phyloP scores from a whole-genome alignment of 1,140 invertebrate genomes.

The Atta cephalotes region DNA sequence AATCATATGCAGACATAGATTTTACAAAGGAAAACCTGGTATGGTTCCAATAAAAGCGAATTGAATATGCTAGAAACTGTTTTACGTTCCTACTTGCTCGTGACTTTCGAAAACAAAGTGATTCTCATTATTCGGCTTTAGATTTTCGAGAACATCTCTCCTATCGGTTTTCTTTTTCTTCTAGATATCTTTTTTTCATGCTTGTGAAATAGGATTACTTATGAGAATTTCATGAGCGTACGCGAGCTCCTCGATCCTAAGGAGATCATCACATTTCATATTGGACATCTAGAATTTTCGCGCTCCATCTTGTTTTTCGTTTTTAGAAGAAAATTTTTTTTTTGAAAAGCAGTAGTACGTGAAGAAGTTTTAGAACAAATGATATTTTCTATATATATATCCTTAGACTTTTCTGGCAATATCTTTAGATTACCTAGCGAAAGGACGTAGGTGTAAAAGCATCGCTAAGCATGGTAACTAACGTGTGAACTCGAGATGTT shows the following conservation, averaged over 20 bases:
- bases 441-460: conserved; percentile 73
- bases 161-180: conserved; percentile 32
- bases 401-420: not conserved
- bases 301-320: not conserved
- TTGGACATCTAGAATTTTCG: conserved; percentile 54
- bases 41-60: conserved; percentile 1
- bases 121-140: conserved; percentile 23
- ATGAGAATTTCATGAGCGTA: conserved; percentile 17
- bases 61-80: conserved; percentile 44
- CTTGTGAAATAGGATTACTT: conserved; percentile 47
- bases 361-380: conserved; percentile 20
- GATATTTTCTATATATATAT: conserved; percentile 50
- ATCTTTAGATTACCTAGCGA: conserved; percentile 59
- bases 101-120: conserved; percentile 44
- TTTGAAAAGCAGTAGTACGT: not conserved
- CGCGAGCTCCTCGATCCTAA: conserved; percentile 27
- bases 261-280: conserved; percentile 47
- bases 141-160: conserved; percentile 47
- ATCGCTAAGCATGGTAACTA: conserved; percentile 77
- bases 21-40: conserved; percentile 28
- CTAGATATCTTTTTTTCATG: conserved; percentile 52
- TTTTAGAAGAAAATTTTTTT: not conserved
- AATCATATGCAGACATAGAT: conserved; percentile 29
- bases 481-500: conserved; percentile 76
- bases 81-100: conserved; percentile 48